Base-by-base conservation (phyloP, 30 jellyfish, hydroid and myxozoan species). In the Chironex yamaguchii region DNA sequence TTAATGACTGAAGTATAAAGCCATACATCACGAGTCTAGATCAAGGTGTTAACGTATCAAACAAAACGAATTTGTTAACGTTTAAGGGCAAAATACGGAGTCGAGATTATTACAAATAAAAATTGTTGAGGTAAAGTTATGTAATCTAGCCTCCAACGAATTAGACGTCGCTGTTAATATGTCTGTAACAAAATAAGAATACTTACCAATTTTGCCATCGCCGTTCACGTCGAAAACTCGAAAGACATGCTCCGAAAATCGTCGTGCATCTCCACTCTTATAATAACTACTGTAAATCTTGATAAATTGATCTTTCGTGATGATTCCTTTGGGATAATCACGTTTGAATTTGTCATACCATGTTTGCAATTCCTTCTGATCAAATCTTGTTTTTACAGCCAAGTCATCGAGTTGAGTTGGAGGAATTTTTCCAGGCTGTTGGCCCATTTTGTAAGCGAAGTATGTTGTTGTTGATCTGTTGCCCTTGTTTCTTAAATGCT, bases 181-280 rank as follows among this genome's bases (percentile, higher is more conserved):
- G n/a, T n/a, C n/a, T n/a, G n/a, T n/a, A 42, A 42, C 17, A 42
- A 42, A 42, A 6, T 42, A 36, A 35, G 23, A 71, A 20, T n/a
- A 30, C 89, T 25, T 77, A 90, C 97, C 97, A 22, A 90, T 90
- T 82, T 71, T 74, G 24, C 88, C 95, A 90, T 90, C 97, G 29
- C 76, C 71, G 69, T 90, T 90, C 26, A 79, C 91, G 65, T 90
- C 97, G 48, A 90, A 90, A 2, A 90, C 97, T 30, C 97, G 30
- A 51, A 90, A 90, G 11, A 90, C 97, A 62, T 90, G 97, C 76
- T 90, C 97, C 0, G 97, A 90, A 58, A 90, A 90, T 50, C 54
- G 66, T 52, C 74, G 71, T 1, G 95, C 90, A 69, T 90, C 97
- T 11, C 97, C 97, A n/a, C 79, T 26, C 34, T 36, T 82, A 64